Evolutionary conservation across 2,113 vertebrate genomes (phyloP), one percentile per base, ranked within the genome.

Genomic region (Lepus europaeus): DNA sequence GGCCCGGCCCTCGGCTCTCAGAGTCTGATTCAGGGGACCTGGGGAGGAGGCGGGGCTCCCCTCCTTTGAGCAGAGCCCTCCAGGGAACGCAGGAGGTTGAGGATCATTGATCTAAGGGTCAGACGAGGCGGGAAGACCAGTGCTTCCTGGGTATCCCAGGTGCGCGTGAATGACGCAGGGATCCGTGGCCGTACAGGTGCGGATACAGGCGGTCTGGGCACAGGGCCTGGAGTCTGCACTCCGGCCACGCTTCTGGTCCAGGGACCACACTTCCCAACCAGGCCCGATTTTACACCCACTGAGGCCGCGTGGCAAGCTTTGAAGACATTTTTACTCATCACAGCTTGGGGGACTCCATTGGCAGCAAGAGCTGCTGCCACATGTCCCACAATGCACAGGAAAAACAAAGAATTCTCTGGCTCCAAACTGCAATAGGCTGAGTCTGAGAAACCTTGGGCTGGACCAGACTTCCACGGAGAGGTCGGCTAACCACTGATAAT

Each of bases 1-100:
- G 74, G 6, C n/a, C 7, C 0, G 39, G 77, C 3, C 7, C 20
- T 10, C 51, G 0, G 20, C 31, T 39, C 19, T 8, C 3, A 0
- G 51, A 49, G 4, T 76, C 59, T 39, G 36, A 31, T 61, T 64
- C 70, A 4, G 2, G 25, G 2, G 20, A 66, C 80, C 59, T 5
- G 2, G 13, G 25, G 27, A 73, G 53, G 45, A 49, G 1, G 22
- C 9, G 17, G 25, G 19, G 22, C 7, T 23, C 27, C 29, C 14
- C 14, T 29, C 1, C 72, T 49, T 59, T 86, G 12, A 56, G 3
- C 16, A 53, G 45, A 45, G n/a, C 33, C 64, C 13, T 39, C 49
- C 64, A 53, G 5, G n/a, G 31, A n/a, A 29, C 4, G 20, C 49
- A 17, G 33, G 10, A 31, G 23, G 10, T n/a, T 68, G 25, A 61